phyloP scores from a whole-genome alignment of 2,113 vertebrate genomes.

The Neofelis nebulosa region DNA sequence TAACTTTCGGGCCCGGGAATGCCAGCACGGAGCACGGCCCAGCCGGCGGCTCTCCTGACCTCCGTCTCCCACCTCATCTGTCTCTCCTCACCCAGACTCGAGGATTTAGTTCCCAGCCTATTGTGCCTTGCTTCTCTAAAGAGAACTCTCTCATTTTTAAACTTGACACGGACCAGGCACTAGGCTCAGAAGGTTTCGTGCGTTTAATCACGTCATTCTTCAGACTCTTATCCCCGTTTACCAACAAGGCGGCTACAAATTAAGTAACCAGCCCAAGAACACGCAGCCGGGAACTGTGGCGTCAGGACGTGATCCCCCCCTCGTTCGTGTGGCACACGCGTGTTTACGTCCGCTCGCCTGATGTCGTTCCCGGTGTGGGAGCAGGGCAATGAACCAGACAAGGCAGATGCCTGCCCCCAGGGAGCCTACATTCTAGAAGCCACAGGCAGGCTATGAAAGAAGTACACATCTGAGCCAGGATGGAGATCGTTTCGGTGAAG shows the following conservation, averaged over 20 bases:
- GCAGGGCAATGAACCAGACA: not conserved
- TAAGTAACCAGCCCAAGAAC: not conserved
- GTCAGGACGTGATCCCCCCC: accelerated
- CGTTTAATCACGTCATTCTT: not conserved
- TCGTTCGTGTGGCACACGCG: accelerated
- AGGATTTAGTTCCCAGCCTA: not conserved
- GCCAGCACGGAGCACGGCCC: not conserved
- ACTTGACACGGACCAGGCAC: not conserved
- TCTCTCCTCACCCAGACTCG: not conserved
- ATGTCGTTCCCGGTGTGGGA: not conserved
- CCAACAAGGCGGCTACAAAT: accelerated
- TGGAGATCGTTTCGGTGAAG: not conserved
- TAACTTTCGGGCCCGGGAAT: accelerated
- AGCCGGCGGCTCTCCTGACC: not conserved
- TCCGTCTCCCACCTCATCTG: accelerated
- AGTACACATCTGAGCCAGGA: not conserved
- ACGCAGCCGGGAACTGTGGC: accelerated
- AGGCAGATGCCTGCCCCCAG: not conserved
- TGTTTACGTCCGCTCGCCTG: accelerated
- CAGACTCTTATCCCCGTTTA: not conserved
- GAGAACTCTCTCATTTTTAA: not conserved
- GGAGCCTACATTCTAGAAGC: not conserved
- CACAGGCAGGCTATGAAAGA: not conserved
- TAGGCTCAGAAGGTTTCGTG: not conserved
- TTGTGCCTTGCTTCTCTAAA: not conserved